Percentiles rank a stretch among this genome's conserved stretches.
Evolutionary conservation across 2,888 invertebrate genomes (phyloP).

Genomic region (Chelonus formosanus): DNA sequence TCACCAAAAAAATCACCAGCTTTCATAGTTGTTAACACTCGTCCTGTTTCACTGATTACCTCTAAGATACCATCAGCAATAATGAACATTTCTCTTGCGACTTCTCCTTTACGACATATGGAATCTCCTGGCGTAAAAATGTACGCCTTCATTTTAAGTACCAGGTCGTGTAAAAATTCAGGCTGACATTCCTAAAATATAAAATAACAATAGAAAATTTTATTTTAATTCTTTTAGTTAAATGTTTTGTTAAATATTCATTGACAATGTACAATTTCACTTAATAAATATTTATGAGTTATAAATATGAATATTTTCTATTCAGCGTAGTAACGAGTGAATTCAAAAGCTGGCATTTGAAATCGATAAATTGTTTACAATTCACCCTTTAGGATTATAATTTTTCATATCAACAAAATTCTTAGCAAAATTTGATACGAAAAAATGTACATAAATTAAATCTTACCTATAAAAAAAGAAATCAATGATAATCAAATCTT

Average conservation of each 20-base stretch:
- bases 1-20: constrained; percentile 98
- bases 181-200: constrained; percentile 87
- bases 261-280: background rate
- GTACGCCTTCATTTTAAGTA: constrained; percentile 97
- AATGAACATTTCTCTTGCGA: constrained; percentile 97
- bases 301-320: constrained; percentile 3
- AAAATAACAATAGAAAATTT: background rate
- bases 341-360: background rate
- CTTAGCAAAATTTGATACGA: no score
- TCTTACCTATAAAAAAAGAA: no score
- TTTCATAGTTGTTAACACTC: constrained; percentile 94
- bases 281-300: constrained; percentile 1
- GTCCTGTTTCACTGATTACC: constrained; percentile 92
- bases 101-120: constrained; percentile 94
- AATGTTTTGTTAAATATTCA: background rate
- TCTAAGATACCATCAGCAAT: constrained; percentile 97
- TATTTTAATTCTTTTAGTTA: no score
- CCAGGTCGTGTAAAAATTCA: constrained; percentile 95
- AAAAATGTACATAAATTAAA: no score
- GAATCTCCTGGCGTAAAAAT: constrained; percentile 98
- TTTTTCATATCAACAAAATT: no score
- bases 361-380: no score
- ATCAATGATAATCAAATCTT: constrained; percentile 4
- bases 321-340: background rate
- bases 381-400: no score